Evolutionary conservation across 1,140 invertebrate species (phyloP).

Genomic region (Platyscapa corneri): DNA sequence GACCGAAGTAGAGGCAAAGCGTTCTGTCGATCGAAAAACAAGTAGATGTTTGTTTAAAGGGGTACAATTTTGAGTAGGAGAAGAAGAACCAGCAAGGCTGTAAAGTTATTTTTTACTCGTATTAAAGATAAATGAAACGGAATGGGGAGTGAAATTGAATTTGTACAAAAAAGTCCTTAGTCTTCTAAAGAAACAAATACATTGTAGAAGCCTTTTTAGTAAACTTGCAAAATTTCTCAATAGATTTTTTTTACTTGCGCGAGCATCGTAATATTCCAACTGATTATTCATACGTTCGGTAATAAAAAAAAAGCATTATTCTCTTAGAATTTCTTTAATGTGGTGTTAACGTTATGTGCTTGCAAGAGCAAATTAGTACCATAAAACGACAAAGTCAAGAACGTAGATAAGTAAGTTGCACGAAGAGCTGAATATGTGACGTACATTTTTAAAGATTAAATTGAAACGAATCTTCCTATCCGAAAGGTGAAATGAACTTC

Average conservation of each 20-base stretch:
- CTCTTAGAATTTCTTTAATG: background rate
- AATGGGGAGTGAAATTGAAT: slow-evolving; percentile 38
- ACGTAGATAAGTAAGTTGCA: background rate
- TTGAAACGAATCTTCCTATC: background rate
- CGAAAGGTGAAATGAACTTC: background rate
- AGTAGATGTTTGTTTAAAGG: slow-evolving; percentile 39
- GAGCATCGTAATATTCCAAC: background rate
- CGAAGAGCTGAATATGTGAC: background rate
- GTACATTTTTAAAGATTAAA: background rate
- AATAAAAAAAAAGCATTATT: slow-evolving; percentile 25
- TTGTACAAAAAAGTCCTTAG: slow-evolving; percentile 28
- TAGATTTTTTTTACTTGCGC: background rate
- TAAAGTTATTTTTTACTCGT: slow-evolving; percentile 47
- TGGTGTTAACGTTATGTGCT: background rate
- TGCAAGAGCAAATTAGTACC: background rate
- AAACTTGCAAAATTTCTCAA: background rate
- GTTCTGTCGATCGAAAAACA: slow-evolving; percentile 36
- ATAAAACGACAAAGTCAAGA: background rate
- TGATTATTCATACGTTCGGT: background rate
- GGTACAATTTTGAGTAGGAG: slow-evolving; percentile 47
- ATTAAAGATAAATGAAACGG: slow-evolving; percentile 20
- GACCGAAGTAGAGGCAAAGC: slow-evolving; percentile 44
- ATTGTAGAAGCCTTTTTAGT: background rate
- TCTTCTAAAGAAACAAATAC: background rate
- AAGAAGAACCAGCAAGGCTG: background rate